These are phyloP conservation scores for Tinamus major DNA, from an alignment of 2,797 vertebrate genomes.

Conservation along the genomic window DNA sequence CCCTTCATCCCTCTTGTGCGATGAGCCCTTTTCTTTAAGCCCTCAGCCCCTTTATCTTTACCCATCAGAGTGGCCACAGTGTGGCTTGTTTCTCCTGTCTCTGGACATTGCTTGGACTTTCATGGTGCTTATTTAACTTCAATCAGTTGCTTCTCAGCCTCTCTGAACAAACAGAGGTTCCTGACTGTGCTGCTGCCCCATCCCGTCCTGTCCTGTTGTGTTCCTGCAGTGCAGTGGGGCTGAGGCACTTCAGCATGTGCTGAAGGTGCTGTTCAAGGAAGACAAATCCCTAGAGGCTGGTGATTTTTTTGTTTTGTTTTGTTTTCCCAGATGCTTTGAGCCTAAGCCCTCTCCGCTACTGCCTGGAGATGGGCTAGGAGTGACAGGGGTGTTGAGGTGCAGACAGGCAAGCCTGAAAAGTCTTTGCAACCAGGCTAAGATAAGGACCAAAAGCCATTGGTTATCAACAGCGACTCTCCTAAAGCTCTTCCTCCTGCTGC, in stretches of 20 bases:
- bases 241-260: neutral
- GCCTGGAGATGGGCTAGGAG: neutral
- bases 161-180: slow-evolving; percentile 55
- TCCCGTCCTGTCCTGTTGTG: neutral
- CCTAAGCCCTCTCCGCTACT: neutral
- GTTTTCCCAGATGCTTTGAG: neutral
- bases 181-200: neutral
- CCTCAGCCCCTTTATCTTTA: slow-evolving; percentile 78
- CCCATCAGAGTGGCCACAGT: slow-evolving; percentile 76
- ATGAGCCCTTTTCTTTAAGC: slow-evolving; percentile 77
- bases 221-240: neutral
- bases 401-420: neutral
- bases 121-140: slow-evolving; percentile 48
- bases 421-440: neutral
- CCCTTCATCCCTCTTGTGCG: slow-evolving; percentile 70
- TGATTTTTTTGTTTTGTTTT: neutral
- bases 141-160: slow-evolving; percentile 63
- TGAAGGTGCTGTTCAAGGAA: neutral
- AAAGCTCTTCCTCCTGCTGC: neutral
- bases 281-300: neutral
- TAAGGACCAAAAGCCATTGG: neutral
- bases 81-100: slow-evolving; percentile 81
- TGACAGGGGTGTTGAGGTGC: neutral
- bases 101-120: slow-evolving; percentile 75
- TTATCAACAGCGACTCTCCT: neutral